These are phyloP conservation scores for Pseudomyrmex sp. DNA, from an alignment of 1,140 invertebrate genomes.

Conservation along the genomic window DNA sequence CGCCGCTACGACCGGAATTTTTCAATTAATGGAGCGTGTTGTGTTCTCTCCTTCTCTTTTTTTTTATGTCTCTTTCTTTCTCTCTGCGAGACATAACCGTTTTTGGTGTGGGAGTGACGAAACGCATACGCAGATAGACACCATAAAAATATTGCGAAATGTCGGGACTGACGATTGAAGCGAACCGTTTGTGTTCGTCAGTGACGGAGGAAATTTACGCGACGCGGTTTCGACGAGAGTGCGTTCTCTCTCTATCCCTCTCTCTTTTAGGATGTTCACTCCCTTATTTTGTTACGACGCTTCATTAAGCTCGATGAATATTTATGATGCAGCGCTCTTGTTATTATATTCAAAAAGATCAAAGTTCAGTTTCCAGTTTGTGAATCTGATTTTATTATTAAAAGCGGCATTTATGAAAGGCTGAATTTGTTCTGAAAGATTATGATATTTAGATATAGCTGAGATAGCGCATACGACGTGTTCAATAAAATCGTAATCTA, in stretches of 20 bases:
- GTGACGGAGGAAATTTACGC: constrained; percentile 52
- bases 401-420: background rate
- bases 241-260: constrained; percentile 17
- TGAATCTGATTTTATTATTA: background rate
- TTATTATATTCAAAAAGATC: constrained; percentile 31
- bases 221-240: constrained; percentile 18
- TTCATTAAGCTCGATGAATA: constrained; percentile 36
- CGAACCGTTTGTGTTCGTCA: constrained; percentile 38
- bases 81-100: constrained; percentile 11
- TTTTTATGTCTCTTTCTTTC: no score
- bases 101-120: constrained; percentile 48
- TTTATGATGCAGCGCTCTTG: constrained; percentile 7
- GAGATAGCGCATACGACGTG: no score
- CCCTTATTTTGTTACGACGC: constrained; percentile 23
- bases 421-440: no score
- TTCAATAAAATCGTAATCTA: no score
- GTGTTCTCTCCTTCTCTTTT: background rate
- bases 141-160: constrained; percentile 57
- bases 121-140: background rate
- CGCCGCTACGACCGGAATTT: constrained; percentile 31
- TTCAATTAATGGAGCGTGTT: constrained; percentile 58
- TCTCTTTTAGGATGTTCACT: background rate
- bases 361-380: constrained; percentile 2
- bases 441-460: no score
- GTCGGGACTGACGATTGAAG: constrained; percentile 46